Evolutionary conservation across 2,888 invertebrate genomes (phyloP).

Genomic region (Campopleginae sp.): DNA sequence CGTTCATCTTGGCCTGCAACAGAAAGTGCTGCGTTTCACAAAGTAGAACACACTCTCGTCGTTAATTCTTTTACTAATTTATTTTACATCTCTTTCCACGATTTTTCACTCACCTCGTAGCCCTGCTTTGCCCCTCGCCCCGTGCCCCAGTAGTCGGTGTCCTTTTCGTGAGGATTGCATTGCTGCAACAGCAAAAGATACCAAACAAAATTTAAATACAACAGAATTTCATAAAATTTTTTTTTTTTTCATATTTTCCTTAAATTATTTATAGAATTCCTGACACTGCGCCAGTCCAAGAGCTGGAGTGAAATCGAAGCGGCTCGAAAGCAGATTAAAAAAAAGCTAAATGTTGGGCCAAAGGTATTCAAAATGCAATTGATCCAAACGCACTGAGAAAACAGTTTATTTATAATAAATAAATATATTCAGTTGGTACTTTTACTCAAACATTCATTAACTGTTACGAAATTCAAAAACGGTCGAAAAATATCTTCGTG

Average conservation of each 20-base stretch:
- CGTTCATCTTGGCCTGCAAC: conserved; percentile 86
- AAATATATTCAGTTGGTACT: too few species aligned
- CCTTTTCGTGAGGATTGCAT: conserved; percentile 83
- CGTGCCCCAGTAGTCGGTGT: conserved; percentile 83
- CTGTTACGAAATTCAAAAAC: too few species aligned
- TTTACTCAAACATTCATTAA: too few species aligned
- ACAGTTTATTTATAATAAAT: too few species aligned
- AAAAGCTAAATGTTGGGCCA: too few species aligned
- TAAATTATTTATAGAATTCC: neutral
- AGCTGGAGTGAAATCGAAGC: too few species aligned
- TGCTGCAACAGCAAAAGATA: conserved; percentile 78
- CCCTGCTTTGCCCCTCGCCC: conserved; percentile 82
- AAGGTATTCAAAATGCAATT: too few species aligned
- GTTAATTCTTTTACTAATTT: neutral
- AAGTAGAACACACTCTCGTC: conserved; percentile 68
- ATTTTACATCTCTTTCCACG: conserved; percentile 11
- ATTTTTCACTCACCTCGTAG: conserved; percentile 81
- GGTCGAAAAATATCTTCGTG: too few species aligned
- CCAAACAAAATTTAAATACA: conserved; percentile 27
- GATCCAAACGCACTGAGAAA: too few species aligned
- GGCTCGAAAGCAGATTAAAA: too few species aligned
- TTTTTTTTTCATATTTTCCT: neutral
- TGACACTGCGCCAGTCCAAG: too few species aligned
- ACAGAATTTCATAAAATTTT: neutral
- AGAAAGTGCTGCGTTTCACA: conserved; percentile 83